Conservation (phyloP, 2,888 invertebrate genomes). For the Cremastobaeus sp. region DNA sequence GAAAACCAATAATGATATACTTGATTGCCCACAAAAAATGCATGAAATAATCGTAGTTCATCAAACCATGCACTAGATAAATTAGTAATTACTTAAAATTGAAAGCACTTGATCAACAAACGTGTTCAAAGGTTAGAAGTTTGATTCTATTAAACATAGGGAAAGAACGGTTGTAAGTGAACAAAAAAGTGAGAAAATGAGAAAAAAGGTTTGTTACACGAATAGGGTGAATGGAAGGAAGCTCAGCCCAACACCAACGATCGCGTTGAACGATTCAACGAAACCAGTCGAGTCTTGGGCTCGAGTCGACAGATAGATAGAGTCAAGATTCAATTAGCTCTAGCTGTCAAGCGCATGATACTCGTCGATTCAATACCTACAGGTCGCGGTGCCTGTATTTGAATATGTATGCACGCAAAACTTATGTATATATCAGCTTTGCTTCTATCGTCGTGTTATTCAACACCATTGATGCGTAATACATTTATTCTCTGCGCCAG, state of each 20-base stretch:
- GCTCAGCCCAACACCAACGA: conserved; percentile 62
- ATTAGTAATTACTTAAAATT: too few species aligned
- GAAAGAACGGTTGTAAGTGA: conserved; percentile 8
- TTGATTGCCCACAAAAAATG: too few species aligned
- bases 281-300: conserved; percentile 70
- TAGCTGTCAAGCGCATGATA: conserved; percentile 77
- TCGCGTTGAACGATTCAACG: conserved; percentile 69
- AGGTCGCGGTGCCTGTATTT: conserved; percentile 53
- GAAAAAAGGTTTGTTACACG: conserved; percentile 51
- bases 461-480: conserved; percentile 14
- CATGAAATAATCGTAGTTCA: too few species aligned
- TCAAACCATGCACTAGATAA: too few species aligned
- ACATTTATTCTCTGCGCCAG: conserved; percentile 8
- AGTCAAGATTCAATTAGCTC: conserved; percentile 77
- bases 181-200: conserved; percentile 32
- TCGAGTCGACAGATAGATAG: conserved; percentile 75
- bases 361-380: conserved; percentile 75
- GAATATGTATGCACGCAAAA: conserved; percentile 60
- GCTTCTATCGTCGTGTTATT: conserved; percentile 34
- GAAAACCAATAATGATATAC: too few species aligned
- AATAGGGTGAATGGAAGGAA: conserved; percentile 60
- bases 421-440: conserved; percentile 59
- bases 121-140: too few species aligned
- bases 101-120: too few species aligned
- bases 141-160: conserved; percentile 10